Conservation (phyloP, 2,113 vertebrate genomes). For the Oreotrochilus melanogaster region DNA sequence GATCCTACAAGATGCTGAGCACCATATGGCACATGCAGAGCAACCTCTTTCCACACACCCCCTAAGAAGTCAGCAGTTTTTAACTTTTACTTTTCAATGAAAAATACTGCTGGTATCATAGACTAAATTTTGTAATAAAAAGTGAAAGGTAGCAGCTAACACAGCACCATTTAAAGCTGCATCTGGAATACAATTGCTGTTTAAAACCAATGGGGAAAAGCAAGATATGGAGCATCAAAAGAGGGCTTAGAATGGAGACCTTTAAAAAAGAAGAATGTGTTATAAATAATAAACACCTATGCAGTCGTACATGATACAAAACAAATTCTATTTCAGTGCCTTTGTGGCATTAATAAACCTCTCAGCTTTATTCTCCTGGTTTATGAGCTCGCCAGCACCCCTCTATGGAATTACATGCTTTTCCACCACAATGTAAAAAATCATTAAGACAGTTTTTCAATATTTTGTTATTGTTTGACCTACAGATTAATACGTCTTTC, state of each 20-base stretch:
- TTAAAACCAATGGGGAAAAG: constrained; percentile 73
- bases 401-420: constrained; percentile 62
- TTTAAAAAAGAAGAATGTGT: constrained; percentile 70
- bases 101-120: constrained; percentile 29
- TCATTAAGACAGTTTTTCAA: constrained; percentile 76
- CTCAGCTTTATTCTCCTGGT: constrained; percentile 65
- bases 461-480: constrained; percentile 80
- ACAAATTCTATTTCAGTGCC: constrained; percentile 72
- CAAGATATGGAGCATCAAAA: constrained; percentile 63
- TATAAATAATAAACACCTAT: constrained; percentile 76
- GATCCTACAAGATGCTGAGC: constrained; percentile 25
- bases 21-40: neutral
- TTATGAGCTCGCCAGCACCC: constrained; percentile 66
- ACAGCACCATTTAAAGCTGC: constrained; percentile 60
- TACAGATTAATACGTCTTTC: constrained; percentile 77
- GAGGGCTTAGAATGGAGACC: constrained; percentile 65
- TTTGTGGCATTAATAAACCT: constrained; percentile 75
- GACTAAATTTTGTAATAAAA: constrained; percentile 71
- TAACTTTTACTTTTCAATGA: constrained; percentile 48
- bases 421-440: constrained; percentile 67
- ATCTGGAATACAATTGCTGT: constrained; percentile 65
- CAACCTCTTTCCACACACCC: neutral
- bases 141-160: constrained; percentile 57
- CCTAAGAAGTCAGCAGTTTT: constrained; percentile 41
- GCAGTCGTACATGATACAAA: constrained; percentile 73